Evolutionary conservation across 2,888 invertebrate species (phyloP), one percentile per base, ranked within the genome.

Genomic region (Fragum fragum): DNA sequence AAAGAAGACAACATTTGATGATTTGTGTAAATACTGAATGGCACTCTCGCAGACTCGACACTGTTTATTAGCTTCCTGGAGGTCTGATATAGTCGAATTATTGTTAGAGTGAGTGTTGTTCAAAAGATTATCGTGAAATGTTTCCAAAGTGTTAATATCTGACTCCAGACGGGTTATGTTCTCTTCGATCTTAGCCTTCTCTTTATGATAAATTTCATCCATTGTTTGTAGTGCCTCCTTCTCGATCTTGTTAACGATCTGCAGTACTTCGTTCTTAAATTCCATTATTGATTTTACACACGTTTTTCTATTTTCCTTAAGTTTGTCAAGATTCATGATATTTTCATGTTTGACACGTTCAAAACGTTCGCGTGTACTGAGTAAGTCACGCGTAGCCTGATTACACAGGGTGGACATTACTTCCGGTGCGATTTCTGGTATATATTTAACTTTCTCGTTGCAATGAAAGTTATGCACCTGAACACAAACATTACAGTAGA

Each of bases 381-480:
- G 52, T n/a, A 85, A 55, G n/a, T 83, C 82, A 59, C 69, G 77
- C 28, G 61, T 42, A 0, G 81, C 66, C 18, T 85, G 78, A 9
- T 70, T 72, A 42, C 82, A 83, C 55, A 76, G 53, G 21, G 71
- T 72, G 1, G 47, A 36, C 18, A 71, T 66, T 0, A 83, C 52
- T 66, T 85, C 85, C 28, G 82, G 80, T 18, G 85, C 73, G 11
- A 85, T 82, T 77, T 85, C 85, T n/a, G 85, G 85, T 42, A 85
- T 85, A 39, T 73, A 82, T 52, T 83, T 82, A 1, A 85, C 85
- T 26, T 83, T 80, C 68, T 85, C 85, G 52, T 53, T 69, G 42
- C 85, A 85, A 47, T 85, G 85, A 47, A 78, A 77, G 59, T 85
- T 85, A 18, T 85, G 85, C n/a, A 85, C 68, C 26, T 78, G 73